These are phyloP conservation scores for Corydoras sp. DNA, from an alignment of 2,113 vertebrate species.

Conservation along the genomic window DNA sequence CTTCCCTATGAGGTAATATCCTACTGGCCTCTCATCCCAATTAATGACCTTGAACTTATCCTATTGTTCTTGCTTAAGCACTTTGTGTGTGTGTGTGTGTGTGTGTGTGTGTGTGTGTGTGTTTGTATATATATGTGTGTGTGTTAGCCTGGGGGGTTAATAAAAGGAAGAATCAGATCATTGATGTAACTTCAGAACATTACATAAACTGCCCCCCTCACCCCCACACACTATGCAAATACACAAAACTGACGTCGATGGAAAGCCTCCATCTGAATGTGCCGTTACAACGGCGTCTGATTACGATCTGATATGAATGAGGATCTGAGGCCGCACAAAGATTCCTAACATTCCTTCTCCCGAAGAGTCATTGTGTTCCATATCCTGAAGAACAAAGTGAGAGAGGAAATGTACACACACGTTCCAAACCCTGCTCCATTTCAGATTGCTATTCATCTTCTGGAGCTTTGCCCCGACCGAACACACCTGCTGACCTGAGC, in stretches of 20 bases:
- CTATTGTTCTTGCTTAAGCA: not conserved
- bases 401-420: conserved; percentile 27
- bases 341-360: conserved; percentile 3
- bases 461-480: too few species aligned
- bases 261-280: too few species aligned
- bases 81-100: conserved; percentile 10
- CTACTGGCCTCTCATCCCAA: conserved; percentile 14
- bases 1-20: conserved; percentile 28
- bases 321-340: too few species aligned
- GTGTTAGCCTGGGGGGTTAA: not conserved
- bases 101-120: too few species aligned
- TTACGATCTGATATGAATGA: too few species aligned
- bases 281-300: too few species aligned
- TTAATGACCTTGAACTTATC: not conserved
- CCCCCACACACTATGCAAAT: conserved; percentile 28
- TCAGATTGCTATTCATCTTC: not conserved
- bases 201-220: not conserved
- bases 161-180: conserved; percentile 22
- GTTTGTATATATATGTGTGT: too few species aligned
- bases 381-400: conserved; percentile 22
- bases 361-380: conserved; percentile 13
- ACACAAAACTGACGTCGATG: too few species aligned
- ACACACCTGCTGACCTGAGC: too few species aligned
- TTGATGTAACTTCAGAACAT: conserved; percentile 21
- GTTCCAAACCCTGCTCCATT: conserved; percentile 54